Evolutionary conservation across 2,113 vertebrate genomes (phyloP).

Genomic region (Engraulis encrasicolus): DNA sequence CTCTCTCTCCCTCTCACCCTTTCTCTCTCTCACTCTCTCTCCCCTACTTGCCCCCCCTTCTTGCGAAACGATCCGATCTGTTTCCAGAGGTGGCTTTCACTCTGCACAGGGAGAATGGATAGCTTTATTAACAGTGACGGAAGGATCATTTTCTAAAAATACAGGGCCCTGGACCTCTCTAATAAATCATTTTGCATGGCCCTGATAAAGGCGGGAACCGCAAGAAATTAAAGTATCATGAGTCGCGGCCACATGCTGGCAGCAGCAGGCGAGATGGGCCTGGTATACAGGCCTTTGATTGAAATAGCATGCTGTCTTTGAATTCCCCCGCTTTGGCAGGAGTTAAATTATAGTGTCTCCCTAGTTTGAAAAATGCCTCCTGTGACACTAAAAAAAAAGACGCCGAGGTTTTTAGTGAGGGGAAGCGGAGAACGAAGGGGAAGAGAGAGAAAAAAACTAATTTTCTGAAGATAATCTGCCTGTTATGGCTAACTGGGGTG

Average conservation of each 20-base stretch:
- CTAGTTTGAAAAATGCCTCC: constrained; percentile 58
- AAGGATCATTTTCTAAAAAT: constrained; percentile 76
- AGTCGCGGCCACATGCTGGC: constrained; percentile 72
- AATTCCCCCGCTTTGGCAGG: constrained; percentile 68
- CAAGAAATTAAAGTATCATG: constrained; percentile 72
- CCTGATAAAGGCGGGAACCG: constrained; percentile 72
- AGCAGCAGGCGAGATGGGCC: constrained; percentile 66
- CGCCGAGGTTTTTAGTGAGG: constrained; percentile 22
- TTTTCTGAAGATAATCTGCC: constrained; percentile 49
- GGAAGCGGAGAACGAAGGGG: constrained; percentile 39
- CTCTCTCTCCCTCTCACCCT: neutral
- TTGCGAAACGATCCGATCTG: constrained; percentile 35
- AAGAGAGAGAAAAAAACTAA: constrained; percentile 46
- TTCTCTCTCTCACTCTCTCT: neutral
- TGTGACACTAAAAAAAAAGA: constrained; percentile 51
- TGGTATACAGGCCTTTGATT: constrained; percentile 73
- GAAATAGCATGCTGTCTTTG: constrained; percentile 77
- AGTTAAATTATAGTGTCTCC: constrained; percentile 74
- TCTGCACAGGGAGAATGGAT: constrained; percentile 65
- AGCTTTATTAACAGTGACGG: constrained; percentile 78
- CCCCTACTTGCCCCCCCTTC: neutral
- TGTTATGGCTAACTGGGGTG: constrained; percentile 32
- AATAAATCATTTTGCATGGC: constrained; percentile 81
- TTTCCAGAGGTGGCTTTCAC: constrained; percentile 49
- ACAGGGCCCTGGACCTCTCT: constrained; percentile 69